A percentile compares a stretch with the other conserved stretches of the same genome.
These are phyloP conservation scores for Sparus aurata DNA, from an alignment of 2,797 vertebrate genomes.

Conservation along the genomic window DNA sequence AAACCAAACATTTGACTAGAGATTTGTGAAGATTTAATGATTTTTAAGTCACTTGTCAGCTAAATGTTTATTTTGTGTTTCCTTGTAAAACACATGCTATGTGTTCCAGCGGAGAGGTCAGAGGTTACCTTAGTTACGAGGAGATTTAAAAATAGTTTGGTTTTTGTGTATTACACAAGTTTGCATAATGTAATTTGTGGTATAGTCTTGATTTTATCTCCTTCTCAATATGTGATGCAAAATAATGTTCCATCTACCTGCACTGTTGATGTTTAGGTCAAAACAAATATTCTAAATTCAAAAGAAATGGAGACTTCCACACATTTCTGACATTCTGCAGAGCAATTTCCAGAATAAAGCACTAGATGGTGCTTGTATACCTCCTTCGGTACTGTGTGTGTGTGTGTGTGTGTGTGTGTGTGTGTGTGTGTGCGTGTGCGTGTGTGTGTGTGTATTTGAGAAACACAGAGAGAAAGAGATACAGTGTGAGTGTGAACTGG, in stretches of 20 bases:
- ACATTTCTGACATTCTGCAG: conserved; percentile 48
- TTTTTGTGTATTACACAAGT: neutral
- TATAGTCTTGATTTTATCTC: neutral
- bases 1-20: conserved; percentile 15
- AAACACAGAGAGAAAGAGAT: conserved; percentile 5
- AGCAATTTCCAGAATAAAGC: conserved; percentile 90
- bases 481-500: conserved; percentile 42
- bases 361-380: conserved; percentile 98
- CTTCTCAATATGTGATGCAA: neutral
- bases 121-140: neutral
- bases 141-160: neutral
- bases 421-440: conserved; percentile 27
- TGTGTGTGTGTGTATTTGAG: neutral
- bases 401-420: conserved; percentile 34
- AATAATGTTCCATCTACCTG: neutral
- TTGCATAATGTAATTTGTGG: neutral
- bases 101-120: conserved; percentile 7
- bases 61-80: neutral
- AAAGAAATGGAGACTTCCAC: neutral
- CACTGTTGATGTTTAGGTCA: neutral
- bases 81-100: neutral
- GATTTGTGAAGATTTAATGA: neutral
- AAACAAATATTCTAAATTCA: neutral
- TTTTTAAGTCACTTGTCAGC: neutral
- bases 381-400: conserved; percentile 72